Conservation (phyloP, 2,888 invertebrate genomes). For the Drosophila paucipuncta region DNA sequence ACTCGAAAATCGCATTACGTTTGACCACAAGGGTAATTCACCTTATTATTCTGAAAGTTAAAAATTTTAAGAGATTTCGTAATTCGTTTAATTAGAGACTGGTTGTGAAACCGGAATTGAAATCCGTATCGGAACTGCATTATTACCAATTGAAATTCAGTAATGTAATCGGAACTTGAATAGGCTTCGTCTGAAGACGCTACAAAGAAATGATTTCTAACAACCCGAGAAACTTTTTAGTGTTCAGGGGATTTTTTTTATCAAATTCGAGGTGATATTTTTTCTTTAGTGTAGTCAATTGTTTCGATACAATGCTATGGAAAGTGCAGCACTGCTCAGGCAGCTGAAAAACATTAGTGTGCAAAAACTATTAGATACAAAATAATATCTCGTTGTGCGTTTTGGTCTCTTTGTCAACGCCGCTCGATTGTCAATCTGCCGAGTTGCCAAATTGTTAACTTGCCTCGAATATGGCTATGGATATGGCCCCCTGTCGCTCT, state of each 20-base stretch:
- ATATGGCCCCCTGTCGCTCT: slow-evolving; percentile 59
- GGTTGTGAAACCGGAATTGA: background rate
- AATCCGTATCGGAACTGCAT: background rate
- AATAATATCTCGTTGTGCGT: slow-evolving; percentile 51
- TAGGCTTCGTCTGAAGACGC: background rate
- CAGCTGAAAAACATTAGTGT: slow-evolving; percentile 67
- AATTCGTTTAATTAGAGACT: background rate
- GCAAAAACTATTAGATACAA: slow-evolving; percentile 70
- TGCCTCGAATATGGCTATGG: slow-evolving; percentile 56
- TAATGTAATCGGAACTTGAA: background rate
- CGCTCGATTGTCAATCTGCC: slow-evolving; percentile 29
- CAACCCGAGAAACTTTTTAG: background rate
- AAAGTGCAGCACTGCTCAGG: slow-evolving; percentile 24
- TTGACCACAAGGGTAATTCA: background rate
- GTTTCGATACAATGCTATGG: slow-evolving; percentile 44
- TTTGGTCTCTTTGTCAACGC: slow-evolving; percentile 44
- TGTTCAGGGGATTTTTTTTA: background rate
- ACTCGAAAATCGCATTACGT: background rate
- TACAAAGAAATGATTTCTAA: background rate
- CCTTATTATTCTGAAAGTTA: background rate
- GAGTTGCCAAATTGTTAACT: slow-evolving; percentile 35
- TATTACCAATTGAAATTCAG: background rate
- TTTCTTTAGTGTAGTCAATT: background rate
- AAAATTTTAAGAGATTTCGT: background rate
- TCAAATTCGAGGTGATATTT: background rate